Evolutionary conservation across 2,797 vertebrate species (phyloP), one percentile per base, ranked within the genome.

Genomic region (Galago senegalensis): DNA sequence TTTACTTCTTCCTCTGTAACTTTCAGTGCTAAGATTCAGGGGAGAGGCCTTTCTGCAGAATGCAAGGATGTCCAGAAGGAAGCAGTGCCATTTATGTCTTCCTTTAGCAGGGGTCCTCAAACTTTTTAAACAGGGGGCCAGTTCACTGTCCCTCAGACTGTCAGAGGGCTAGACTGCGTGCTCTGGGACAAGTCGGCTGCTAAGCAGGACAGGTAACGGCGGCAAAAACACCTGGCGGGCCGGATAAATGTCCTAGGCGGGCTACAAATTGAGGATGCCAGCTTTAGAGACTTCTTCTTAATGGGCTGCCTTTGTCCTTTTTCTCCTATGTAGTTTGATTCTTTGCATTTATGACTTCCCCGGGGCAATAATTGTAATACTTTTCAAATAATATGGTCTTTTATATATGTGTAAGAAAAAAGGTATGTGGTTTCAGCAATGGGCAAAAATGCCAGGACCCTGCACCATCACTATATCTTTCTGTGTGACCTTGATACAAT

Each of bases 341-440:
- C 27, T 82, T 97, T 94, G 37, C 67, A 76, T 83, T 88, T 89
- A 63, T 63, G 27, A 76, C 31, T 89, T 90, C 34, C 21, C 18
- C 18, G 46, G 29, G 31, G 34, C 34, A 89, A 34, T 58, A 77
- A 25, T 82, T 67, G 37, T 31, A 82, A 34, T 37, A 27, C 7
- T 93, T 90, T 72, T 1, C 46, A 89, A 87, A 81, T 65, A 76
- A 8, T 25, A 49, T 92, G 34, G 13, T 90, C 11, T 89, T 85
- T 89, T 85, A 75, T 87, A 58, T 89, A 40, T 77, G 81, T 53
- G 29, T 63, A 92, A 93, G 53, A 82, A 86, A 82, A 75, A 95
- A 34, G 77, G 0, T 37, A n/a, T 10, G n/a, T 34, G 34, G 31
- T 58, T 83, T 40, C 67, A 93, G 65, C 37, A 90, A 70, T 63